These are phyloP conservation scores for Cabera pusaria DNA, from an alignment of 2,888 invertebrate genomes.

Conservation along the genomic window DNA sequence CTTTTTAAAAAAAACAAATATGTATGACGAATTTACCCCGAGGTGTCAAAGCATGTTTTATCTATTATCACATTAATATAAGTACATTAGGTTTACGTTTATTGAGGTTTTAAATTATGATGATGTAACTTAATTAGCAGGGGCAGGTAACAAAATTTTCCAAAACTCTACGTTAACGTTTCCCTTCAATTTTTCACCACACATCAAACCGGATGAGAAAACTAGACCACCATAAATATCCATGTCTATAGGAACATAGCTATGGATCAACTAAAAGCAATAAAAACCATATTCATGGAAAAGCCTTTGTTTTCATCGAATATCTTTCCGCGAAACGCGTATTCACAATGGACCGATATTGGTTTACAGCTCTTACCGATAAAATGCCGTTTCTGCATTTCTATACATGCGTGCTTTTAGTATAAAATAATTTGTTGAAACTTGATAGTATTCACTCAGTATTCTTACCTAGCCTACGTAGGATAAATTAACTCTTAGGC, in stretches of 20 bases:
- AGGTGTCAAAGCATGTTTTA: no score
- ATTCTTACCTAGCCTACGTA: conserved; percentile 5
- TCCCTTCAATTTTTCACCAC: no score
- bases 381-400: conserved; percentile 42
- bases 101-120: no score
- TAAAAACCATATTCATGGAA: conserved; percentile 60
- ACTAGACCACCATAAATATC: conserved; percentile 15
- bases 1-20: no score
- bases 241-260: conserved; percentile 17
- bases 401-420: conserved; percentile 1
- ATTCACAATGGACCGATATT: conserved; percentile 64
- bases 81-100: no score
- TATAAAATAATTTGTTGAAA: conserved; percentile 13
- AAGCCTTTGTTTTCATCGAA: conserved; percentile 63
- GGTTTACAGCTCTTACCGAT: conserved; percentile 57
- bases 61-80: no score
- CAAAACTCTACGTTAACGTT: no score
- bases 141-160: no score
- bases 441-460: conserved; percentile 8
- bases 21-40: no score
- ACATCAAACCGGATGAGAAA: no score
- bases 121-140: no score
- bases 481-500: conserved; percentile 8
- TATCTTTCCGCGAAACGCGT: conserved; percentile 63
- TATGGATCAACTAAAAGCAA: conserved; percentile 41